These are phyloP conservation scores for Perizoma affinitatum DNA, from an alignment of 2,888 invertebrate species.

Conservation along the genomic window DNA sequence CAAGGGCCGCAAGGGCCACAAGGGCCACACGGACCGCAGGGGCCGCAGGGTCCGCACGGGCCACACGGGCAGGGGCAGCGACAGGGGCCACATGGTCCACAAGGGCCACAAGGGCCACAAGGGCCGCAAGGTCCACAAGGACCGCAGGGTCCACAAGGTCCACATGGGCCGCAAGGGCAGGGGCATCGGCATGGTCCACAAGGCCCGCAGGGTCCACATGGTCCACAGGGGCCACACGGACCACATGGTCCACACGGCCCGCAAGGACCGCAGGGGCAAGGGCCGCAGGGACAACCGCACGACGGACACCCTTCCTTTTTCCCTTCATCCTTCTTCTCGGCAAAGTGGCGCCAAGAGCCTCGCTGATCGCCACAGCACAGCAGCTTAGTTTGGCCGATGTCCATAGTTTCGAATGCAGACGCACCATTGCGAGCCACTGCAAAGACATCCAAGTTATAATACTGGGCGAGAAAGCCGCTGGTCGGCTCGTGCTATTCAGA, in stretches of 20 bases:
- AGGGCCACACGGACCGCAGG: constrained; percentile 11
- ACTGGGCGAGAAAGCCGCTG: constrained; percentile 61
- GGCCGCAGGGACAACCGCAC: constrained; percentile 43
- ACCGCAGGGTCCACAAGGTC: constrained; percentile 37
- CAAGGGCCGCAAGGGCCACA: constrained; percentile 27
- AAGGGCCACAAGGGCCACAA: constrained; percentile 53
- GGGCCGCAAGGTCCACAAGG: constrained; percentile 56
- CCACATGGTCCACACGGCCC: constrained; percentile 47
- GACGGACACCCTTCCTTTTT: constrained; percentile 44
- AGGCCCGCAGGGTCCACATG: constrained; percentile 54
- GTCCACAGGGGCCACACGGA: constrained; percentile 52
- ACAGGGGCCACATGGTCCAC: constrained; percentile 45
- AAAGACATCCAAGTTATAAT: constrained; percentile 77
- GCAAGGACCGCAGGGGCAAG: constrained; percentile 48
- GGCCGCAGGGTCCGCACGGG: constrained; percentile 23
- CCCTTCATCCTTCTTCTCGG: constrained; percentile 55
- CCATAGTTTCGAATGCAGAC: constrained; percentile 37
- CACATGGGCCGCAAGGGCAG: constrained; percentile 47
- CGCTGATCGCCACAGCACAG: constrained; percentile 57
- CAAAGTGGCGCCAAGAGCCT: constrained; percentile 47
- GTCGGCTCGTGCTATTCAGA: constrained; percentile 69
- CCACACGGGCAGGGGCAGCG: constrained; percentile 40
- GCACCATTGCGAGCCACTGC: constrained; percentile 54
- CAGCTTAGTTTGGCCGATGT: constrained; percentile 43
- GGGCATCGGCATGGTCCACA: constrained; percentile 50